phyloP scores from a whole-genome alignment of 2,888 invertebrate species.

The Julus scanicus region DNA sequence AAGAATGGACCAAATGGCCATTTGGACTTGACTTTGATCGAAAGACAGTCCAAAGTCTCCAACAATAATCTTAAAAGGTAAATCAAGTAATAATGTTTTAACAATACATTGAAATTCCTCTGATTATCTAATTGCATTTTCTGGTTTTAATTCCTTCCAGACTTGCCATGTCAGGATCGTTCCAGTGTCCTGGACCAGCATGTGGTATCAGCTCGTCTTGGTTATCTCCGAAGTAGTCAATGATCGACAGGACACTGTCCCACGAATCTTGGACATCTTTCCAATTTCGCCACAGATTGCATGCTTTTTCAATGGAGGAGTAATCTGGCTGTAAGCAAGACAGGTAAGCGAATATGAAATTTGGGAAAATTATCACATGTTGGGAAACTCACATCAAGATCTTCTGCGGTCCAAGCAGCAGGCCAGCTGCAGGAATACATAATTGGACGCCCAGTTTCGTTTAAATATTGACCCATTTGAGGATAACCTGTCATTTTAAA shows the following conservation, averaged over 20 bases:
- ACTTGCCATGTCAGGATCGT: slow-evolving; percentile 94
- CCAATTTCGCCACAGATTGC: slow-evolving; percentile 96
- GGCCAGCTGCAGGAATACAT: slow-evolving; percentile 71
- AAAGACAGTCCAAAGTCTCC: slow-evolving; percentile 75
- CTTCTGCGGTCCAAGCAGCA: slow-evolving; percentile 64
- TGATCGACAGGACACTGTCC: slow-evolving; percentile 89
- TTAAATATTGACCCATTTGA: slow-evolving; percentile 67
- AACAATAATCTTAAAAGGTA: slow-evolving; percentile 81
- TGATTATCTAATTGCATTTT: not conserved
- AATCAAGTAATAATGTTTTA: not conserved
- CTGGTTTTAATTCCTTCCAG: not conserved
- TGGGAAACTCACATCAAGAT: slow-evolving; percentile 6
- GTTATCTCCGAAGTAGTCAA: slow-evolving; percentile 94
- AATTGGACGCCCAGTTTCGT: slow-evolving; percentile 68
- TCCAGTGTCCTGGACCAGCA: slow-evolving; percentile 96
- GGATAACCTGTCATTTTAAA: slow-evolving; percentile 66
- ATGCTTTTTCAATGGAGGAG: slow-evolving; percentile 83
- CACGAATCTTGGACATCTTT: slow-evolving; percentile 96
- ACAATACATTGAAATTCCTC: not conserved
- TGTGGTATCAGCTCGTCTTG: slow-evolving; percentile 89
- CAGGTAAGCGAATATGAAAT: not conserved
- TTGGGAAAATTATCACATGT: not conserved
- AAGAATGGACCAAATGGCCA: slow-evolving; percentile 78
- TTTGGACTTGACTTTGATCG: slow-evolving; percentile 75
- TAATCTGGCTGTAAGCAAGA: slow-evolving; percentile 81